These are phyloP conservation scores for Mycalesis mineus DNA, from an alignment of 2,888 invertebrate genomes.

Conservation along the genomic window DNA sequence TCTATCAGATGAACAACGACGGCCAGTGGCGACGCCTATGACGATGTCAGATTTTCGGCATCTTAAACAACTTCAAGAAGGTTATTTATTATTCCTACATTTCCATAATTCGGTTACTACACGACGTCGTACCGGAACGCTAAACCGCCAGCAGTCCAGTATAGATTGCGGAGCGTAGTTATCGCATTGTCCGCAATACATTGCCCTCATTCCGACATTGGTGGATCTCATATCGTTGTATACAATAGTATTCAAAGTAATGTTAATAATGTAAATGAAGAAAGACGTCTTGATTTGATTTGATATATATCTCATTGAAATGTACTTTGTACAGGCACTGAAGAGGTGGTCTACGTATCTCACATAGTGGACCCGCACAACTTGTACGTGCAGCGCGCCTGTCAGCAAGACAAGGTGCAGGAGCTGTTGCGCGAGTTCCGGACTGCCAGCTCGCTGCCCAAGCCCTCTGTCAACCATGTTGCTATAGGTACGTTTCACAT, in stretches of 20 bases:
- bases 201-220: too few species aligned
- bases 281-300: too few species aligned
- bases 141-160: too few species aligned
- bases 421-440: conserved; percentile 59
- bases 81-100: conserved; percentile 38
- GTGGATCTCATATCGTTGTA: too few species aligned
- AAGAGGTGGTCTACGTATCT: conserved; percentile 74
- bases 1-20: conserved; percentile 43
- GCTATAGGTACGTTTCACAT: conserved; percentile 48
- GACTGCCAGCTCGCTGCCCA: conserved; percentile 51
- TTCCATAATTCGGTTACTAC: too few species aligned
- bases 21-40: conserved; percentile 44
- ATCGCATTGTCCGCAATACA: too few species aligned
- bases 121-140: too few species aligned
- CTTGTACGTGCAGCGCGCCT: conserved; percentile 78
- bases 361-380: conserved; percentile 79
- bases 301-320: too few species aligned
- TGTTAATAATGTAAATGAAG: too few species aligned
- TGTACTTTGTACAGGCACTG: conserved; percentile 60
- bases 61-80: conserved; percentile 53
- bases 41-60: conserved; percentile 48
- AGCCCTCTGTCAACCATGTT: conserved; percentile 49
- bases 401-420: conserved; percentile 53
- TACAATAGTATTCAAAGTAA: too few species aligned
- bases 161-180: too few species aligned